These are phyloP conservation scores for Daboia siamensis DNA, from an alignment of 2,113 vertebrate species.

Conservation along the genomic window DNA sequence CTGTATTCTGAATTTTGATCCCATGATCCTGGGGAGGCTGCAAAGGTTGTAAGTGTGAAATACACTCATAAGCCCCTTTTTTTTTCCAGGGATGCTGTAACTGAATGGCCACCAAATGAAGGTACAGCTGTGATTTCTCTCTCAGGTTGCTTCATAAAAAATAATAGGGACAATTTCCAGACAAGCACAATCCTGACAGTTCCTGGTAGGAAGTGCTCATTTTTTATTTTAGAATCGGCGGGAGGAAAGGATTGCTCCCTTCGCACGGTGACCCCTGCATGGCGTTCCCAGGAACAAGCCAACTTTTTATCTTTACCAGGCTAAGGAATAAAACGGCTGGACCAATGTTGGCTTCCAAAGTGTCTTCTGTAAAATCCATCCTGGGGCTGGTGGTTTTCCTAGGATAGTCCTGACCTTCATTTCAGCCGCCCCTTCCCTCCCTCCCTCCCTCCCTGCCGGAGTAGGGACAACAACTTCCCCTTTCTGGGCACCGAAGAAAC, in stretches of 20 bases:
- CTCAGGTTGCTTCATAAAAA: neutral
- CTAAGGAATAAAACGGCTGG: neutral
- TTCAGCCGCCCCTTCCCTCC: neutral
- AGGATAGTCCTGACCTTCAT: neutral
- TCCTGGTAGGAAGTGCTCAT: neutral
- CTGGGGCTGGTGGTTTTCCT: neutral
- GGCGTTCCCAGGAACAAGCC: neutral
- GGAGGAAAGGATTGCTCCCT: neutral
- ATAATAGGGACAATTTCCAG: neutral
- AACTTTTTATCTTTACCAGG: neutral
- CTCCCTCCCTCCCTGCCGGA: neutral
- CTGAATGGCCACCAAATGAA: too few species aligned
- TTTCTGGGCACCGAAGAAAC: neutral
- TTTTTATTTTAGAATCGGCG: neutral
- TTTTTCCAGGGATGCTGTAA: too few species aligned
- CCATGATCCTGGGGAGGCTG: too few species aligned
- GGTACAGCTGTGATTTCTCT: neutral
- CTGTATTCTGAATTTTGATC: too few species aligned
- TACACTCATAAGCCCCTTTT: too few species aligned
- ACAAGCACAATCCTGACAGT: neutral
- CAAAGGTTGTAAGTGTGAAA: too few species aligned
- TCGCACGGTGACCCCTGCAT: neutral
- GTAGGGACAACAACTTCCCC: neutral
- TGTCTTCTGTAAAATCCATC: neutral
- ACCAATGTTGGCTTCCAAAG: neutral